Percentiles rank a stretch among this genome's conserved stretches.
Conservation (phyloP, 2,113 vertebrate species). For the Hylia prasina region DNA sequence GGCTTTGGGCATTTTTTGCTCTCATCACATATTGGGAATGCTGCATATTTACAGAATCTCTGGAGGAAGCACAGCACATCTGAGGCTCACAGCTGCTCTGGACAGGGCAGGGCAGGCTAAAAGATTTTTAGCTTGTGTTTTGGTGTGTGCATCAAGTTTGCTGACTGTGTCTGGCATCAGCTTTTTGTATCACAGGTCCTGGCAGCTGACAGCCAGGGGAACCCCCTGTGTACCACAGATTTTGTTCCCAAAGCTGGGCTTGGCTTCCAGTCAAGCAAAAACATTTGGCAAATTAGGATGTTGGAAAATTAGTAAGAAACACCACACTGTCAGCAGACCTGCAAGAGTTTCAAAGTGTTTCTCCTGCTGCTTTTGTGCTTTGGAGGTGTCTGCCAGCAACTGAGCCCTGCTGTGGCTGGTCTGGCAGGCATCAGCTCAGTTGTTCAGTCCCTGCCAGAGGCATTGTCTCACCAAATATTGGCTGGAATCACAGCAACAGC, state of each 20-base stretch:
- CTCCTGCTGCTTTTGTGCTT: background rate
- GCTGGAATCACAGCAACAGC: background rate
- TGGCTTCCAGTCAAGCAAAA: background rate
- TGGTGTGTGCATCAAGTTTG: background rate
- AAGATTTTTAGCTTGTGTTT: background rate
- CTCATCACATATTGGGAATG: rapidly evolving
- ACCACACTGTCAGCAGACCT: background rate
- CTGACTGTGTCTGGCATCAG: background rate
- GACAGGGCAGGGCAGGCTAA: background rate
- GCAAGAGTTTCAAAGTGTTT: background rate
- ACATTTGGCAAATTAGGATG: background rate
- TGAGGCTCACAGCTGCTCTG: background rate
- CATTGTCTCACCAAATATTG: background rate
- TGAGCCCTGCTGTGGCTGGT: background rate
- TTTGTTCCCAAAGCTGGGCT: background rate
- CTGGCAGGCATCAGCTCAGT: background rate
- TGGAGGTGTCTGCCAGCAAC: background rate
- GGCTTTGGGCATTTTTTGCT: background rate
- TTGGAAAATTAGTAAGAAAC: background rate
- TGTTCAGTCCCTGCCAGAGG: background rate
- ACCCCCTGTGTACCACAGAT: background rate
- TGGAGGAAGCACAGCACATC: rapidly evolving
- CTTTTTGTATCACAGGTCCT: background rate
- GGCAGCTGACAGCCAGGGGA: background rate
- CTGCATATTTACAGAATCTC: background rate